These are phyloP conservation scores for Butastur rufipennis DNA, from an alignment of 2,113 vertebrate genomes.

Conservation along the genomic window DNA sequence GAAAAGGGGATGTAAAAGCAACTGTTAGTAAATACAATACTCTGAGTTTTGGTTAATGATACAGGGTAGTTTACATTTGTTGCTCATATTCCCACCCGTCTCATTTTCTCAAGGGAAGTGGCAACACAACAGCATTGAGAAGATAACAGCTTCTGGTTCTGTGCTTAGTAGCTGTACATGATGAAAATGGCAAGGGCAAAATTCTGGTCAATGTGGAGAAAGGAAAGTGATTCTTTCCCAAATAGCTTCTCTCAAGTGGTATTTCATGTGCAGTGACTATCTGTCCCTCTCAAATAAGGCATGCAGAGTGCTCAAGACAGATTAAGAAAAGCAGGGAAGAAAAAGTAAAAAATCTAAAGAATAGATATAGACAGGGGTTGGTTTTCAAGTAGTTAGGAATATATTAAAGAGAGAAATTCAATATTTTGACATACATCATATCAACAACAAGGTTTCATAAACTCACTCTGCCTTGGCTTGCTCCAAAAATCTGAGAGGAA, in stretches of 20 bases:
- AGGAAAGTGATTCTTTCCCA: not conserved
- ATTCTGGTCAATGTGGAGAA: not conserved
- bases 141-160: not conserved
- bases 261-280: not conserved
- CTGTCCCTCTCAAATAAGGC: not conserved
- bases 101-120: not conserved
- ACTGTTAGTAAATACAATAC: not conserved
- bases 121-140: not conserved
- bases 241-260: not conserved
- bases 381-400: not conserved
- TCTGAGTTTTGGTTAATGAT: not conserved
- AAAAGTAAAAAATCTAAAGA: not conserved
- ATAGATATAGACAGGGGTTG: accelerated
- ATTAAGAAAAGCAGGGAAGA: not conserved
- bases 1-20: not conserved
- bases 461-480: not conserved
- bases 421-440: not conserved
- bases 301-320: not conserved
- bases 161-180: not conserved
- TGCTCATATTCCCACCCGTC: not conserved
- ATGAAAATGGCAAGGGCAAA: not conserved
- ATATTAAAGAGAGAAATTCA: not conserved
- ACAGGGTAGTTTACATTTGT: not conserved
- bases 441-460: not conserved
- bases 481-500: not conserved